Percentiles rank a stretch among this genome's conserved stretches.
phyloP scores from a whole-genome alignment of 2,888 invertebrate species.

The Agapetus fuscipes region DNA sequence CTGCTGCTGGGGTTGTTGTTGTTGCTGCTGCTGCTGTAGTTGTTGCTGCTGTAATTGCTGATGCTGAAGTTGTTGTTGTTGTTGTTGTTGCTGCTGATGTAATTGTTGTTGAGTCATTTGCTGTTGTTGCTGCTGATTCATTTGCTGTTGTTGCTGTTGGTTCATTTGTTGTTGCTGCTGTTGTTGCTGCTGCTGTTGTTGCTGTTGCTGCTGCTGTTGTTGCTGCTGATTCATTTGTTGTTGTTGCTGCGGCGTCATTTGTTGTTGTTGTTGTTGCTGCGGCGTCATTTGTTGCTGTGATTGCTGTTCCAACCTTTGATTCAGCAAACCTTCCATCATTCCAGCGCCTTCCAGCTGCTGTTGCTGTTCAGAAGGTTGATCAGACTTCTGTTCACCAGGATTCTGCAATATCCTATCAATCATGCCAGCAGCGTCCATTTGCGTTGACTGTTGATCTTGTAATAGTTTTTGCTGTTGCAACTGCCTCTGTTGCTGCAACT shows the following conservation, averaged over 20 bases:
- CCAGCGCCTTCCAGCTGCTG: too few species aligned
- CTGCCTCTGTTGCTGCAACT: too few species aligned
- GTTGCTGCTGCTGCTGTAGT: too few species aligned
- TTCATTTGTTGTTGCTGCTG: slow-evolving; percentile 24
- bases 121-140: slow-evolving; percentile 35
- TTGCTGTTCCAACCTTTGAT: too few species aligned
- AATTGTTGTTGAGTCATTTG: slow-evolving; percentile 40
- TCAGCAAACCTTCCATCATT: too few species aligned
- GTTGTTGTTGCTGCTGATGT: slow-evolving; percentile 21
- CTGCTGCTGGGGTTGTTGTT: too few species aligned
- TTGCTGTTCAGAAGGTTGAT: too few species aligned
- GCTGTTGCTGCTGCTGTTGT: slow-evolving; percentile 23
- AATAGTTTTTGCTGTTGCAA: slow-evolving; percentile 28
- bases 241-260: slow-evolving; percentile 30
- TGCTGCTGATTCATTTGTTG: slow-evolving; percentile 31
- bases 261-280: slow-evolving; percentile 27
- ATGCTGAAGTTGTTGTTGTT: slow-evolving; percentile 16
- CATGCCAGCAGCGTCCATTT: too few species aligned
- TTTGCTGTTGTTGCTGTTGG: slow-evolving; percentile 33
- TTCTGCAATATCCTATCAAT: too few species aligned
- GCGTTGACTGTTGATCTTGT: slow-evolving; percentile 37
- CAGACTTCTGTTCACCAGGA: too few species aligned
- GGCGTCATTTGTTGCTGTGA: too few species aligned
- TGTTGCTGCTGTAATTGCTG: slow-evolving; percentile 25
- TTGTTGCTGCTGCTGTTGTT: slow-evolving; percentile 15